phyloP scores from a whole-genome alignment of 92 coral and sea anemone species.

The Actinostola sp. region DNA sequence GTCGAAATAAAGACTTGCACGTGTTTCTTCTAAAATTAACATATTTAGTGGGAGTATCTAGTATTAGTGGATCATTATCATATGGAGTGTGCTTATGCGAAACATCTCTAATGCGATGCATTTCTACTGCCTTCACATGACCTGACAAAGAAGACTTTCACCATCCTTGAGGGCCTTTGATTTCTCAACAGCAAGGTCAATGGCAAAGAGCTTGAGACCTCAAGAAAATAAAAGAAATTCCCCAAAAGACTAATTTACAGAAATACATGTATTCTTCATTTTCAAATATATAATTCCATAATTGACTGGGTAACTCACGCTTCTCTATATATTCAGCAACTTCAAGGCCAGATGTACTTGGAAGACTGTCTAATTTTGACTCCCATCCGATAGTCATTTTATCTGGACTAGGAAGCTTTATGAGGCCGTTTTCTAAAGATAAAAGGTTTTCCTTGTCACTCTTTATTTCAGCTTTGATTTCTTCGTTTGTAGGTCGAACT shows the following conservation, averaged over 20 bases:
- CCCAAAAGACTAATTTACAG: neutral
- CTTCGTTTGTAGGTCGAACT: too few relatives aligned
- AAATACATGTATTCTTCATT: too few relatives aligned
- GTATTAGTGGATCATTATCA: too few relatives aligned
- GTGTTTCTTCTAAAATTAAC: too few relatives aligned
- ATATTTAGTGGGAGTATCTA: too few relatives aligned
- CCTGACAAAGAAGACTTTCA: slow-evolving; percentile 32
- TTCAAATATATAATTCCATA: too few relatives aligned
- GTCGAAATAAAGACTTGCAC: too few relatives aligned
- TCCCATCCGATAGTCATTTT: slow-evolving; percentile 24
- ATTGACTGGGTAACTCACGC: too few relatives aligned
- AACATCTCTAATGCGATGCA: slow-evolving; percentile 33
- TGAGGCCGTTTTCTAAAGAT: slow-evolving; percentile 14
- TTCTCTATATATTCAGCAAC: neutral
- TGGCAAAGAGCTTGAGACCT: neutral
- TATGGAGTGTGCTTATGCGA: too few relatives aligned
- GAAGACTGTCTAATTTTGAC: neutral
- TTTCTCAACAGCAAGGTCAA: slow-evolving; percentile 4
- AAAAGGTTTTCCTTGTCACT: slow-evolving; percentile 4
- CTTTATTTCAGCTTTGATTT: too few relatives aligned
- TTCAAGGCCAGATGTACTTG: neutral
- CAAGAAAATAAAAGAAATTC: neutral
- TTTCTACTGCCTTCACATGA: slow-evolving; percentile 21
- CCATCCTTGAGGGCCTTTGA: slow-evolving; percentile 33
- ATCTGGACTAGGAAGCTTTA: slow-evolving; percentile 35